Base-by-base conservation (phyloP, 2,113 vertebrate species). In the Gadus macrocephalus region DNA sequence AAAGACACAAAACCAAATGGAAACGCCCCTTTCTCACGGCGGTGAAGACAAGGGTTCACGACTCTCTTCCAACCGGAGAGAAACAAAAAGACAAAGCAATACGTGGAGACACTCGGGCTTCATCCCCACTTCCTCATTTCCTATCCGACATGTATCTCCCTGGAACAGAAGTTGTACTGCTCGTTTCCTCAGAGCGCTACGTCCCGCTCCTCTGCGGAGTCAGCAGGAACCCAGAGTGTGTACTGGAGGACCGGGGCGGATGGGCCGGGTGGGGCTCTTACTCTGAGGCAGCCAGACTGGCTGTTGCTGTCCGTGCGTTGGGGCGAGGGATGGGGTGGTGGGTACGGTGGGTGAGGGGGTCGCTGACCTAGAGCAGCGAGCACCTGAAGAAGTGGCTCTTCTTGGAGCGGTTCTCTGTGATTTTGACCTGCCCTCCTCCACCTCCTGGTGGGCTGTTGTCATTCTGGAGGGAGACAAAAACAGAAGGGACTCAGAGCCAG, bases 371-470 rank as follows among this genome's bases (percentile, higher is more conserved):
- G 73, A 98, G 93, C 84, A 98, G 91, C 5, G 73, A 82, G 81
- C 96, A 98, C 74, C 94, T 94, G 83, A 98, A 98, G 91, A 97
- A 94, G 90, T 93, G 95, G 87, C 92, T 95, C 91, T 95, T 98
- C 89, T 96, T 98, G 35, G 96, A 94, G 69, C 94, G 93, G 59
- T 91, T 92, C 89, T 98, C 95, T 76, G 96, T 95, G 83, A 98
- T 97, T 87, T 95, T 97, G 68, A 98, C 93, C 1, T 93, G 93
- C 8, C 94, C 95, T 1, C 94, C 42, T 49, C 42, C 93, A 66
- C 91, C 89, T 28, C 93, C 93, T 49, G 93, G 73, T 2, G 93
- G 92, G 89, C 86, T 93, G 88, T 71, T 93, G 90, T 98, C 96
- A 5, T 94, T 97, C 95, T 98, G 80, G 63, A 60, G 53, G 9